A percentile compares a stretch with the other conserved stretches of the same genome.
Conservation (phyloP, 2,888 invertebrate species). For the Cybosia mesomella region DNA sequence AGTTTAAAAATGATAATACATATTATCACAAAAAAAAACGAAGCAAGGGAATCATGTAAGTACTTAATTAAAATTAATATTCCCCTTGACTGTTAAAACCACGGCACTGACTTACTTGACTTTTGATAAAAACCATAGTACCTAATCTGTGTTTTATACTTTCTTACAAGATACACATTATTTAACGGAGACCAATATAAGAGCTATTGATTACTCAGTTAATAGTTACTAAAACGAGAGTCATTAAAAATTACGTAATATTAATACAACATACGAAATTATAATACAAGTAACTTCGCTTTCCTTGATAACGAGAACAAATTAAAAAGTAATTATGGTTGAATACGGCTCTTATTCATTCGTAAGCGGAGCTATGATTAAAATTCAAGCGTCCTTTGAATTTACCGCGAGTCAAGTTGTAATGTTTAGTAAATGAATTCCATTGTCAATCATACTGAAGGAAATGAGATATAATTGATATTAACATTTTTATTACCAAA, state of each 20-base stretch:
- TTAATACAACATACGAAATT: conserved; percentile 20
- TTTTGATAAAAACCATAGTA: too few relatives aligned
- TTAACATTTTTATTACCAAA: conserved; percentile 7
- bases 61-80: too few relatives aligned
- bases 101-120: too few relatives aligned
- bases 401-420: conserved; percentile 9
- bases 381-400: conserved; percentile 17
- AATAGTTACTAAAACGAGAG: background rate
- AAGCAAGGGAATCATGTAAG: too few relatives aligned
- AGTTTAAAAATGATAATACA: too few relatives aligned
- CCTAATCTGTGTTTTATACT: too few relatives aligned
- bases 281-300: conserved; percentile 13
- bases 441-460: conserved; percentile 17
- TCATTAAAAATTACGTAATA: conserved; percentile 17
- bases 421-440: conserved; percentile 15
- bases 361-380: conserved; percentile 12
- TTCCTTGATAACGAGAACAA: conserved; percentile 18
- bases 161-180: too few relatives aligned
- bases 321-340: conserved; percentile 23
- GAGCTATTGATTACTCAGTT: background rate
- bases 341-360: conserved; percentile 14
- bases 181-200: too few relatives aligned
- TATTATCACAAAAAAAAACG: too few relatives aligned
- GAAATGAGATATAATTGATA: conserved; percentile 11
- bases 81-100: too few relatives aligned